Evolutionary conservation across 2,888 invertebrate species (phyloP), one percentile per base, ranked within the genome.

Genomic region (Eutolmus rufibarbis): DNA sequence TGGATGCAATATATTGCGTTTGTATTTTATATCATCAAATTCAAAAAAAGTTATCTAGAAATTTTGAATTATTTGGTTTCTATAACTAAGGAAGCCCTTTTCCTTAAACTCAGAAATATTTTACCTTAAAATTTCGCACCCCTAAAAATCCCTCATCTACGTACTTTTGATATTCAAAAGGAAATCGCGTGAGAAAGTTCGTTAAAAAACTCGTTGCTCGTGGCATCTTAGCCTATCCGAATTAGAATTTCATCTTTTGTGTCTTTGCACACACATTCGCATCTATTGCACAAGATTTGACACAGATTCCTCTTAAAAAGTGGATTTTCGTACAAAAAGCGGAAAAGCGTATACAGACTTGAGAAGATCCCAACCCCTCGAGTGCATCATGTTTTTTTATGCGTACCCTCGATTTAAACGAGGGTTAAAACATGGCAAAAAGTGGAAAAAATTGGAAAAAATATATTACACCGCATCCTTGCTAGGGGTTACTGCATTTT

Each of bases 171-270:
- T 34, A 82, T 51, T 82, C 12, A 19, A 79, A 19, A 37, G 16
- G n/a, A 66, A 82, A 66, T 46, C 37, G 46, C 87, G 87, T 87
- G 87, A 87, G 87, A 87, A 87, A 74, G 74, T 87, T 37, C 87
- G 87, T 87, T 87, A 87, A 51, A 82, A 87, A 87, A 87, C 34
- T 81, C 19, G 19, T 46, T 76, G 28, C 2, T 3, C 8, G 8
- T 12, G 12, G 40, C 9, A 40, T 40, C 12, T 40, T 12, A 12
- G 12, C 5, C 14, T 28, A 86, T n/a, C n/a, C 14, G 46, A 86
- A 78, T 77, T 76, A 86, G 77, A 78, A 86, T 86, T 56, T 51
- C 86, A 82, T 9, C 56, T 31, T 56, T 16, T 43, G 31, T 56
- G 34, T 51, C 43, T 43, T 34, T 37, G 66, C 57, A 14, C 66